phyloP scores from a whole-genome alignment of 1,140 invertebrate genomes.

The Achroia grisella region DNA sequence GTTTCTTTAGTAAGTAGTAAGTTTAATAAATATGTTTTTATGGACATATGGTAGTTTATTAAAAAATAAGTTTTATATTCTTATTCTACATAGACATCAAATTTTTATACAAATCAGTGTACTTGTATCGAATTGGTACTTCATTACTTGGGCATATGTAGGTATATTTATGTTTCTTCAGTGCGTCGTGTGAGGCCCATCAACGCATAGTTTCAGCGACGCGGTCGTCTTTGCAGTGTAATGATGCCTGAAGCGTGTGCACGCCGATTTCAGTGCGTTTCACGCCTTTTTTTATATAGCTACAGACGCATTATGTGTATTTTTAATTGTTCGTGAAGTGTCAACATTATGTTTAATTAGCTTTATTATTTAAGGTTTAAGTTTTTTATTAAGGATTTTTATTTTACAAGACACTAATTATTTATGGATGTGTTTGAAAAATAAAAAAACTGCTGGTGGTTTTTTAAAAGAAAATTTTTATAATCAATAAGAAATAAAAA shows the following conservation, averaged over 20 bases:
- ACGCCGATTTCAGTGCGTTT: conserved; percentile 59
- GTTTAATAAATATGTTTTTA: too few species aligned
- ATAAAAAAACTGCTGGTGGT: not conserved
- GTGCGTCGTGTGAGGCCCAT: conserved; percentile 57
- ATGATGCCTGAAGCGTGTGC: conserved; percentile 56
- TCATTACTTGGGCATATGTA: too few species aligned
- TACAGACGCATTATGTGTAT: not conserved
- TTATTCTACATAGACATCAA: too few species aligned
- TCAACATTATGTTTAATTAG: conserved; percentile 27
- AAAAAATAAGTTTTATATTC: too few species aligned
- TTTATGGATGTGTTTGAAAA: not conserved
- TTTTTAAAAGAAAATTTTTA: too few species aligned
- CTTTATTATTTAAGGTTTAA: conserved; percentile 12
- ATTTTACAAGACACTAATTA: not conserved
- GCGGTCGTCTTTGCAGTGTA: conserved; percentile 47
- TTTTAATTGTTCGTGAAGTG: conserved; percentile 51
- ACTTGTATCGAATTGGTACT: too few species aligned
- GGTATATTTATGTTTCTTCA: too few species aligned
- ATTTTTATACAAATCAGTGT: too few species aligned
- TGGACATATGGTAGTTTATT: too few species aligned
- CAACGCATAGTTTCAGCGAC: conserved; percentile 46
- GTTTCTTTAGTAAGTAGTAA: too few species aligned
- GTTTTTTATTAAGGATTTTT: not conserved
- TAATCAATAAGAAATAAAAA: too few species aligned
- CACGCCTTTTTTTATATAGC: conserved; percentile 53